phyloP scores from a whole-genome alignment of 2,113 vertebrate species.

The Lophius piscatorius region DNA sequence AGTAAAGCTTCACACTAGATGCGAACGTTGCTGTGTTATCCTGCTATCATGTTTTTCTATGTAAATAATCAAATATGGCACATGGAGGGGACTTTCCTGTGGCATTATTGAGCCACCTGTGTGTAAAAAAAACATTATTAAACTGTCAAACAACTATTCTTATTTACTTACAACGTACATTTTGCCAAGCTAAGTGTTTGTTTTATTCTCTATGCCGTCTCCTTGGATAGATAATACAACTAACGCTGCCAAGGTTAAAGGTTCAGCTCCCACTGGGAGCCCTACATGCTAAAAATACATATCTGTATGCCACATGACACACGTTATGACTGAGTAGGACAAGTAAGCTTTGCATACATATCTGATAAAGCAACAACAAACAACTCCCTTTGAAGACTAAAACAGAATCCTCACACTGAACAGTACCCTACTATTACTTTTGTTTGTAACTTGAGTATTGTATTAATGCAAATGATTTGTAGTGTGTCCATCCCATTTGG shows the following conservation, averaged over 20 bases:
- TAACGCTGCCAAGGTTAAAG: conserved; percentile 35
- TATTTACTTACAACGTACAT: background rate
- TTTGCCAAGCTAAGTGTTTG: background rate
- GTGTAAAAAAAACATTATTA: too few species aligned
- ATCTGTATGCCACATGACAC: conserved; percentile 34
- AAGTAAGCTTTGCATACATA: conserved; percentile 29
- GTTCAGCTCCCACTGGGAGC: conserved; percentile 50
- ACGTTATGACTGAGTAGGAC: conserved; percentile 8
- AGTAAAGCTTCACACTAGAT: too few species aligned
- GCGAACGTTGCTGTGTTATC: too few species aligned
- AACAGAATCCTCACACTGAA: too few species aligned
- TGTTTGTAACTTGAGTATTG: too few species aligned
- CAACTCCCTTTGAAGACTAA: conserved; percentile 11
- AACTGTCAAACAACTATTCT: too few species aligned
- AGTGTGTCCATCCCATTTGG: conserved; percentile 7
- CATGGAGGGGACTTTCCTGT: too few species aligned
- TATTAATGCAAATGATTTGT: background rate
- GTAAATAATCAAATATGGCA: too few species aligned
- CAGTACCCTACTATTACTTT: too few species aligned
- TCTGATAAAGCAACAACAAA: conserved; percentile 28
- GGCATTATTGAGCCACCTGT: too few species aligned
- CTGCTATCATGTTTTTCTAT: too few species aligned
- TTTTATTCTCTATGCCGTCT: background rate
- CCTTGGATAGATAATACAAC: conserved; percentile 1
- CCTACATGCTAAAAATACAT: conserved; percentile 51